These are phyloP conservation scores for Manis javanica DNA, from an alignment of 2,797 vertebrate species.

Conservation along the genomic window DNA sequence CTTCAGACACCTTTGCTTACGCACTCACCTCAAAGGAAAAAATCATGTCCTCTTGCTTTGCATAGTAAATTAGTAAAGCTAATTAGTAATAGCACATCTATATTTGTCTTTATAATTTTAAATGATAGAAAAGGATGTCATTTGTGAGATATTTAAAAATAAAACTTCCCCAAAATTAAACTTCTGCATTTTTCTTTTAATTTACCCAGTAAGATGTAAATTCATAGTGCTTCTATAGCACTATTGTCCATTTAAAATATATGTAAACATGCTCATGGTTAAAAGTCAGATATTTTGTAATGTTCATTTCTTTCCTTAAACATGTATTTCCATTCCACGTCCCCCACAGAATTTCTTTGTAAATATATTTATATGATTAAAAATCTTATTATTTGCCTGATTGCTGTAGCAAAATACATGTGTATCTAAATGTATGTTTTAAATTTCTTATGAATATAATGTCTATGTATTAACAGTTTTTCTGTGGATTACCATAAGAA, in stretches of 20 bases:
- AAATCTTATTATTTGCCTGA: neutral
- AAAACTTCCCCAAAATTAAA: slow-evolving; percentile 16
- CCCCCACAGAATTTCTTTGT: neutral
- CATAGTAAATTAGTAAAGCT: too few relatives aligned
- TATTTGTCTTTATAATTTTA: neutral
- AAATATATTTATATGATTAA: neutral
- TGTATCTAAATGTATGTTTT: neutral
- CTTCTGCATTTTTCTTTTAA: neutral
- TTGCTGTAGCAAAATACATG: neutral
- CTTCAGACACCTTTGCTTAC: neutral
- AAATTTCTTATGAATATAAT: neutral
- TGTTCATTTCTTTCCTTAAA: neutral
- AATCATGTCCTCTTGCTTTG: neutral
- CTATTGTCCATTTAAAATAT: neutral
- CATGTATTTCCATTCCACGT: neutral
- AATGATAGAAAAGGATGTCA: neutral
- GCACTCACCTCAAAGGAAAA: neutral
- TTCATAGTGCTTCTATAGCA: neutral
- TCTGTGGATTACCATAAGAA: slow-evolving; percentile 5
- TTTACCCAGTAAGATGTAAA: neutral
- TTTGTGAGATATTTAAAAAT: neutral
- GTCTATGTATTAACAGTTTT: neutral
- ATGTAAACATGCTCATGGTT: neutral
- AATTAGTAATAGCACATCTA: neutral
- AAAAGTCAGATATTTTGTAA: neutral